These are phyloP conservation scores for Macrotis lagotis DNA, from an alignment of 2,113 vertebrate species.

Conservation along the genomic window DNA sequence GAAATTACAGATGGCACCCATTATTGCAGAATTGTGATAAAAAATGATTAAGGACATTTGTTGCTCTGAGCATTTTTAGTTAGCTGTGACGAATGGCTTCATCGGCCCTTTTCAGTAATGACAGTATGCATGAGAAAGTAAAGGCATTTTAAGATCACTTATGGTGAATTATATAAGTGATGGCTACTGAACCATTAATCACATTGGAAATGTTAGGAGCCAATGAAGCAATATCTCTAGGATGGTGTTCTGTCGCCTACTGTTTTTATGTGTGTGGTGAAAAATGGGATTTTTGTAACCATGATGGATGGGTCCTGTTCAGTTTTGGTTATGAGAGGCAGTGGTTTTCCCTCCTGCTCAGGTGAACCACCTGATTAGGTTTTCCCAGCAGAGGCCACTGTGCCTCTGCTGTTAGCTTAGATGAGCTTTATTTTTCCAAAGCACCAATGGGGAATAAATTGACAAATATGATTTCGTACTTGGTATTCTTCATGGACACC, in stretches of 20 bases:
- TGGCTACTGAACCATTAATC: slow-evolving; percentile 77
- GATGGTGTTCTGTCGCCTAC: slow-evolving; percentile 56
- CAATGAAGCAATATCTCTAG: slow-evolving; percentile 69
- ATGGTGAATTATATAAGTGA: slow-evolving; percentile 76
- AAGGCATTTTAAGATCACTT: slow-evolving; percentile 78
- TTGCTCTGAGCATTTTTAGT: slow-evolving; percentile 71
- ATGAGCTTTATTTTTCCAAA: slow-evolving; percentile 54
- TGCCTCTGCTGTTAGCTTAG: slow-evolving; percentile 70
- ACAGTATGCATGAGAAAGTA: slow-evolving; percentile 71
- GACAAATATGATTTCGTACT: slow-evolving; percentile 78
- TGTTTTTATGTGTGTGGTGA: slow-evolving; percentile 56
- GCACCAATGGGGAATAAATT: slow-evolving; percentile 70
- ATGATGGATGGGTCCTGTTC: slow-evolving; percentile 45
- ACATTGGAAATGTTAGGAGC: slow-evolving; percentile 62
- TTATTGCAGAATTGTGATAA: slow-evolving; percentile 58
- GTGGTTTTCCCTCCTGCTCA: fast-evolving
- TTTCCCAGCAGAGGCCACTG: slow-evolving; percentile 81
- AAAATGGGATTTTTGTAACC: slow-evolving; percentile 50
- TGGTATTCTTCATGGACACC: slow-evolving; percentile 82
- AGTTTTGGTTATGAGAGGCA: neutral
- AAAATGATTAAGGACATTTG: slow-evolving; percentile 65
- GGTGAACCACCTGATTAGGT: slow-evolving; percentile 19
- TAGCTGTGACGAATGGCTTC: slow-evolving; percentile 76
- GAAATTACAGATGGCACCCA: slow-evolving; percentile 60
- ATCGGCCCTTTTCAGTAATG: slow-evolving; percentile 73